phyloP scores from a whole-genome alignment of 2,888 invertebrate species.

The Watsonalla cultraria region DNA sequence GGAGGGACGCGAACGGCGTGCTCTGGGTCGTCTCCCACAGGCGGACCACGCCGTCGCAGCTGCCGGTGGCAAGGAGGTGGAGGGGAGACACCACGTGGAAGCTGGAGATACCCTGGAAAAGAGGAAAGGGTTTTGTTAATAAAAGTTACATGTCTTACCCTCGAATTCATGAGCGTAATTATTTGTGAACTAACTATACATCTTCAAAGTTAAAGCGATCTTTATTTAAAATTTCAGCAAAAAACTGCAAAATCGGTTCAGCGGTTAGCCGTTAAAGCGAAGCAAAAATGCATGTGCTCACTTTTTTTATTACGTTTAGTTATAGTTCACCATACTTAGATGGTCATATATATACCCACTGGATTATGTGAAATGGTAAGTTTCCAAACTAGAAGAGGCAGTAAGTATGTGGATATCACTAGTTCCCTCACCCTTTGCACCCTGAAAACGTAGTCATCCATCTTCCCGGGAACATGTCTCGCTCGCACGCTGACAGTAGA shows the following conservation, averaged over 20 bases:
- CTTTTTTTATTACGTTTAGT: too few species aligned
- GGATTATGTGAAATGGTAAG: too few species aligned
- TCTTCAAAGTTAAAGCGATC: too few species aligned
- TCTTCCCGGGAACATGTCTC: conserved; percentile 64
- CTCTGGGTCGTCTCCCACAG: conserved; percentile 74
- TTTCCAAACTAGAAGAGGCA: too few species aligned
- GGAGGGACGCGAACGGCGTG: conserved; percentile 38
- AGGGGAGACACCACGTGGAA: conserved; percentile 70
- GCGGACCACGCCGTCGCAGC: conserved; percentile 72
- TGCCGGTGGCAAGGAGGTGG: conserved; percentile 76
- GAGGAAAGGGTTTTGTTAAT: background rate
- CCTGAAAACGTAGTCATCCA: conserved; percentile 74
- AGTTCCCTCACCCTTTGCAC: conserved; percentile 65
- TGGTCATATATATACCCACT: too few species aligned
- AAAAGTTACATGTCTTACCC: background rate
- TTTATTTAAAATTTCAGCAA: too few species aligned
- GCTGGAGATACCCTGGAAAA: conserved; percentile 75
- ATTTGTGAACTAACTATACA: too few species aligned
- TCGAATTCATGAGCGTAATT: background rate
- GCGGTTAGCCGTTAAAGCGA: too few species aligned
- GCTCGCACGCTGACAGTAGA: conserved; percentile 69
- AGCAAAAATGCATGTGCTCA: too few species aligned
- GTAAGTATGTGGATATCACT: too few species aligned
- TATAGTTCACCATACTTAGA: too few species aligned
- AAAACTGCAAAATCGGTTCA: too few species aligned